These are phyloP conservation scores for Melanotaenia duboulayi DNA, from an alignment of 2,113 vertebrate genomes.

Conservation along the genomic window DNA sequence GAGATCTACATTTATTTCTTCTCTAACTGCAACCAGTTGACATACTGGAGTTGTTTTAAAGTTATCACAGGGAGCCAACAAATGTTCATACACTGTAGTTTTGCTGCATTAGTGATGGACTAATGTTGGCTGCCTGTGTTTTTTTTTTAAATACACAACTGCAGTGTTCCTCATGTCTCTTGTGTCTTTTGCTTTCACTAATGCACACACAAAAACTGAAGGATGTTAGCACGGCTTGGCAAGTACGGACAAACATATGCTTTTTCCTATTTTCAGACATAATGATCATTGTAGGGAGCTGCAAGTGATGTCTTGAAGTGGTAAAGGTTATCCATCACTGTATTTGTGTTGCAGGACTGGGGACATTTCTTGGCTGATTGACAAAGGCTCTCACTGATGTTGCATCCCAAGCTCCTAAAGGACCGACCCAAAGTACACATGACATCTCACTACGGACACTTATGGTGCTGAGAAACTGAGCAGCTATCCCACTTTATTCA, in stretches of 20 bases:
- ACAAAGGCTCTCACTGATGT: slow-evolving; percentile 83
- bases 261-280: slow-evolving; percentile 20
- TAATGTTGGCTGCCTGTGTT: not conserved
- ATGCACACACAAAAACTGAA: slow-evolving; percentile 72
- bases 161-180: slow-evolving; percentile 35
- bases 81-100: not conserved
- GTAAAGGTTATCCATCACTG: not conserved
- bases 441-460: slow-evolving; percentile 55
- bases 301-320: not conserved
- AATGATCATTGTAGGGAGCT: not conserved
- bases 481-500: slow-evolving; percentile 59
- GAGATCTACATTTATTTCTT: too few relatives aligned
- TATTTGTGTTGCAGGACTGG: slow-evolving; percentile 77
- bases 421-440: slow-evolving; percentile 33
- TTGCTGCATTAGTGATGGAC: not conserved
- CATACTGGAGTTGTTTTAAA: not conserved
- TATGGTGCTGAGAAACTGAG: slow-evolving; percentile 76
- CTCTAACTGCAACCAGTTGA: not conserved
- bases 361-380: slow-evolving; percentile 86
- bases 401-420: slow-evolving; percentile 27
- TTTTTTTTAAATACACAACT: slow-evolving; percentile 9
- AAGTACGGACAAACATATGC: slow-evolving; percentile 72
- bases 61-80: not conserved
- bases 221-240: slow-evolving; percentile 80
- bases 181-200: slow-evolving; percentile 63